A percentile compares a stretch with the other conserved stretches of the same genome.
Evolutionary conservation across 2,113 vertebrate species (phyloP).

Genomic region (Coregonus clupeaformis): DNA sequence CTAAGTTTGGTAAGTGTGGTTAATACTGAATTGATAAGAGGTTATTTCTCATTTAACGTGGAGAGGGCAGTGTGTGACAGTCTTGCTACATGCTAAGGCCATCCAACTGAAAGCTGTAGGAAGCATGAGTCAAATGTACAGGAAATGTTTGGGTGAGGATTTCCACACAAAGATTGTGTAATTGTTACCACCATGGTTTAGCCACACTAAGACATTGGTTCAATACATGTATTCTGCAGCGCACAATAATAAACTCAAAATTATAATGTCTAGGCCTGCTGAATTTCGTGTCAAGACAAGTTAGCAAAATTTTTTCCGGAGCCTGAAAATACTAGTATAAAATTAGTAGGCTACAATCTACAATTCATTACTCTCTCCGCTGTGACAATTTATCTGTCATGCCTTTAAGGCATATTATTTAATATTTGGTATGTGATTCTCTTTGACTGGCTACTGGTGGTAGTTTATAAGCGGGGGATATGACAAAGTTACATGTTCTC

Average conservation of each 20-base stretch:
- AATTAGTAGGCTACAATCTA: neutral
- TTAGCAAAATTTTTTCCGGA: too few species aligned
- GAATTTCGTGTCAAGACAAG: too few species aligned
- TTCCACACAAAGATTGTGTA: too few species aligned
- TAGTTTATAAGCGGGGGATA: constrained; percentile 56
- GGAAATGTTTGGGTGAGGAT: too few species aligned
- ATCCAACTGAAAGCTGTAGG: too few species aligned
- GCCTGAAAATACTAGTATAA: neutral
- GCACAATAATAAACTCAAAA: too few species aligned
- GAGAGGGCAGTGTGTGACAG: neutral
- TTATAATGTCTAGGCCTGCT: too few species aligned
- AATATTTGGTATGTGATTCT: constrained; percentile 70
- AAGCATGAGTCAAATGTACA: too few species aligned
- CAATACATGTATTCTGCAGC: too few species aligned
- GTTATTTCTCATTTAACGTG: constrained; percentile 43
- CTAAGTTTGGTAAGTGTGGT: neutral
- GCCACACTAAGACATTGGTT: too few species aligned
- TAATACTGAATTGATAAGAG: constrained; percentile 40
- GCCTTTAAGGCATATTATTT: constrained; percentile 70
- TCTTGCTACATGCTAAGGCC: too few species aligned
- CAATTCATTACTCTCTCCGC: constrained; percentile 49
- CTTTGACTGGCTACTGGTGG: constrained; percentile 61
- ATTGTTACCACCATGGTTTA: too few species aligned
- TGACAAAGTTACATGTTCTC: constrained; percentile 59
- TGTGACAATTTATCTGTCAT: constrained; percentile 74